A percentile compares a stretch with the other conserved stretches of the same genome.
phyloP scores from a whole-genome alignment of 2,113 vertebrate genomes.

The Tetrax tetrax region DNA sequence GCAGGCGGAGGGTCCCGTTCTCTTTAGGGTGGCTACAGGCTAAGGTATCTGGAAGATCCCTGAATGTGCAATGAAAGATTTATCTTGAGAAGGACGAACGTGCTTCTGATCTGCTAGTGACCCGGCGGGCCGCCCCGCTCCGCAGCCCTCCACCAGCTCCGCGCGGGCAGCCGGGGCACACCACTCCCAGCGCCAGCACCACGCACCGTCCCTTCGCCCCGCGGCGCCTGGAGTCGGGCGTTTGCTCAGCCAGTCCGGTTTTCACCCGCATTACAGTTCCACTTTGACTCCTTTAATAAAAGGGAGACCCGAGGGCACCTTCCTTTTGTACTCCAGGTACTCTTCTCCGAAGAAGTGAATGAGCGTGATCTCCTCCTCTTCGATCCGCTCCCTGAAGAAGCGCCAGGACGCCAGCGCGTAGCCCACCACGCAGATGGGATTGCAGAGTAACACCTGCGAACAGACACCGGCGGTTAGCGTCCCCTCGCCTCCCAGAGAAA shows the following conservation, averaged over 20 bases:
- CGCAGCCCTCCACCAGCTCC: slow-evolving; percentile 9
- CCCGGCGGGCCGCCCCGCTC: background rate
- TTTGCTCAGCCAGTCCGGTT: background rate
- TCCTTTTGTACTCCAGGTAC: slow-evolving; percentile 92
- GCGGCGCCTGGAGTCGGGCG: background rate
- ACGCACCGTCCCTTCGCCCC: background rate
- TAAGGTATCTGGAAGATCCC: slow-evolving; percentile 27
- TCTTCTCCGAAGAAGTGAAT: slow-evolving; percentile 97
- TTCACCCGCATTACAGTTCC: slow-evolving; percentile 72
- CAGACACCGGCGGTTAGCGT: background rate
- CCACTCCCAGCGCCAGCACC: background rate
- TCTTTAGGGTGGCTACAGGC: background rate
- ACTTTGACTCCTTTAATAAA: slow-evolving; percentile 92
- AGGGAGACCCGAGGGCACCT: slow-evolving; percentile 89
- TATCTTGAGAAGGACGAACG: background rate
- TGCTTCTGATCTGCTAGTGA: background rate
- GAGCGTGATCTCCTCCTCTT: slow-evolving; percentile 93
- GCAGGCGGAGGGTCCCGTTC: background rate
- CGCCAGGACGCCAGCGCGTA: slow-evolving; percentile 93
- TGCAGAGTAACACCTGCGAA: slow-evolving; percentile 90
- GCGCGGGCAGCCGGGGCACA: background rate
- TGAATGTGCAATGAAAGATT: background rate
- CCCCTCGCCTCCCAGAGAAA: rapidly evolving
- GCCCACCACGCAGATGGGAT: slow-evolving; percentile 89
- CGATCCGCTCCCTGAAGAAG: slow-evolving; percentile 94